A percentile compares a stretch with the other conserved stretches of the same genome.
Conservation (phyloP, 35 echinoderm and acorn worm genomes). For the Acanthaster planci region DNA sequence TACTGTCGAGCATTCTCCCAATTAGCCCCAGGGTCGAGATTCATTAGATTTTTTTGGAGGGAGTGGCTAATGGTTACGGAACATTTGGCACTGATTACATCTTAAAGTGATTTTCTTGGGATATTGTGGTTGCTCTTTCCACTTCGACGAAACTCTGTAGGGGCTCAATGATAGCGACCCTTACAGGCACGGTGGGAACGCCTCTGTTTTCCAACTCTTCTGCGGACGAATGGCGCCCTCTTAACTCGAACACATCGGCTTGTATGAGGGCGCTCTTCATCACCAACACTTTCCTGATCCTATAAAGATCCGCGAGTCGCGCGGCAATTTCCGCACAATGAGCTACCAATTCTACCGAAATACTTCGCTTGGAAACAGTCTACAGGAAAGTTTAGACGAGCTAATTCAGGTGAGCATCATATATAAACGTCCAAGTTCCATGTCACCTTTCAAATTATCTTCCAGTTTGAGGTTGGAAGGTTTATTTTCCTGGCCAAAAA, state of each 20-base stretch:
- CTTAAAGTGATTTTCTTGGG: too few relatives aligned
- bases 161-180: too few relatives aligned
- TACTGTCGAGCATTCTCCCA: too few relatives aligned
- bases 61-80: too few relatives aligned
- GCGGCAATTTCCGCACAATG: conserved; percentile 47
- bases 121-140: too few relatives aligned
- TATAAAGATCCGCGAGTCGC: neutral
- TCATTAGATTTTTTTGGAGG: too few relatives aligned
- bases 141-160: too few relatives aligned
- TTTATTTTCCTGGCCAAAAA: neutral
- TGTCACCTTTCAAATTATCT: neutral
- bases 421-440: neutral
- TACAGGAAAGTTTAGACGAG: conserved; percentile 94
- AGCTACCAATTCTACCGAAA: conserved; percentile 96
- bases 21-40: too few relatives aligned
- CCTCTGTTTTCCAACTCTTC: too few relatives aligned
- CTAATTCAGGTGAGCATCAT: conserved; percentile 80
- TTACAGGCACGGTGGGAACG: too few relatives aligned
- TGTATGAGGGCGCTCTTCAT: conserved; percentile 7
- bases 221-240: conserved; percentile 11
- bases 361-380: conserved; percentile 88
- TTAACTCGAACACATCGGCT: neutral
- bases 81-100: too few relatives aligned
- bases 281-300: neutral
- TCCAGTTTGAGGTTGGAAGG: neutral